Evolutionary conservation across 2,797 vertebrate genomes (phyloP), one percentile per base, ranked within the genome.

Genomic region (Bradypodion ventrale): DNA sequence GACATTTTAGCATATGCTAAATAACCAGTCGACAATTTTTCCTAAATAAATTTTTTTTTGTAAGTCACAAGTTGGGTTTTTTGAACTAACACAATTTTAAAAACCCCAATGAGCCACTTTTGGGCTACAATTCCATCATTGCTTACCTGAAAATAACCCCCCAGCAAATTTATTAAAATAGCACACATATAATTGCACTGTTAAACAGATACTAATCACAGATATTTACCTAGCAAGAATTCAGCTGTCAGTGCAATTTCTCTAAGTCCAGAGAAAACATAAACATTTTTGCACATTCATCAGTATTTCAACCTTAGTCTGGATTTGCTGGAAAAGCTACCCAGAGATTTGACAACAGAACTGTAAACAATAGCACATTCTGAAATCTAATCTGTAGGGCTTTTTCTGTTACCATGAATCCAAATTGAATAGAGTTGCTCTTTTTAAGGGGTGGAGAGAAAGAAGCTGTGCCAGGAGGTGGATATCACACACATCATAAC

Each of bases 231-330:
- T 81, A 29, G 83, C 78, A 90, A 90, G 88, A 87, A 93, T 90
- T 87, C 86, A 92, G 85, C 2, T 15, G 8, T 89, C 87, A 87
- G 76, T 65, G 82, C 40, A 80, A 77, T 80, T 37, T 74, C 79
- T 80, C 78, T 52, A n/a, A 80, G 68, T 40, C 70, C 59, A 83
- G 49, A 65, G 74, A 63, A 79, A 91, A 91, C 32, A 76, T 74
- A 82, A 87, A 88, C 85, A 84, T 85, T 91, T 89, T 29, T 62
- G 69, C 75, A 75, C 75, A 77, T 85, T 87, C 90, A 91, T 89
- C 89, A 89, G 85, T 91, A 83, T 91, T 89, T 72, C 83, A 90
- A 81, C 87, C 35, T 73, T 35, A 29, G n/a, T 66, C 35, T 27
- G 13, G 9, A 63, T 83, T 88, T 82, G 76, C 9, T 80, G 73